Percentiles rank a stretch among this genome's conserved stretches.
phyloP scores from a whole-genome alignment of 1,140 invertebrate genomes.

The Carposina sasakii region DNA sequence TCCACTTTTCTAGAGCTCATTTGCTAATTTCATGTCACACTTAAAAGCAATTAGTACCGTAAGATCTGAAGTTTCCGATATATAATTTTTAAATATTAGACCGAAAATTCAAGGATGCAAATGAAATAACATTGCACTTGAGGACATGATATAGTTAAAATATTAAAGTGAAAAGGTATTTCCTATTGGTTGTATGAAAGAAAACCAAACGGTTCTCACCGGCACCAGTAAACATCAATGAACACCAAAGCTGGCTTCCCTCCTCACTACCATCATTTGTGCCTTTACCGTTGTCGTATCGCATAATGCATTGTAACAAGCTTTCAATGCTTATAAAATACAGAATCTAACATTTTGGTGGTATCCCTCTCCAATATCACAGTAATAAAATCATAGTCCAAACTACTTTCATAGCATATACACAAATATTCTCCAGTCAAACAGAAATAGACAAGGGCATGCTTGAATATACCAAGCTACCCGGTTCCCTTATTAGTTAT shows the following conservation, averaged over 20 bases:
- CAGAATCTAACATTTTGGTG: constrained; percentile 31
- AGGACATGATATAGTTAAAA: constrained; percentile 74
- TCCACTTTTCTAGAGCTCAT: constrained; percentile 21
- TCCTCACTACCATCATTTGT: constrained; percentile 52
- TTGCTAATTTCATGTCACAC: constrained; percentile 42
- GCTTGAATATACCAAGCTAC: too few species aligned
- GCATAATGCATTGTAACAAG: too few species aligned
- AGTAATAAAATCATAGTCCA: constrained; percentile 55
- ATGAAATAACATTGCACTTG: constrained; percentile 63
- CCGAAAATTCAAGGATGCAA: constrained; percentile 60
- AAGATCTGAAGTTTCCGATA: constrained; percentile 67
- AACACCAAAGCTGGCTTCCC: constrained; percentile 68
- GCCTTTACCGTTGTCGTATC: constrained; percentile 55
- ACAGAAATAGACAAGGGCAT: too few species aligned
- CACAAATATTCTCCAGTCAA: constrained; percentile 36
- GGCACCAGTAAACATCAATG: constrained; percentile 50
- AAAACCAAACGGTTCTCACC: constrained; percentile 57
- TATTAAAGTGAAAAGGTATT: constrained; percentile 73
- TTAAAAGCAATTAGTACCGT: constrained; percentile 60
- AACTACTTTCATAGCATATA: constrained; percentile 35
- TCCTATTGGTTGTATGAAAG: constrained; percentile 65
- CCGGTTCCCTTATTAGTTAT: too few species aligned
- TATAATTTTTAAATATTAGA: constrained; percentile 41
- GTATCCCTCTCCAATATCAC: constrained; percentile 62
- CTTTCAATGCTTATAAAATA: too few species aligned